These are phyloP conservation scores for Periparus ater DNA, from an alignment of 2,797 vertebrate genomes.

Conservation along the genomic window DNA sequence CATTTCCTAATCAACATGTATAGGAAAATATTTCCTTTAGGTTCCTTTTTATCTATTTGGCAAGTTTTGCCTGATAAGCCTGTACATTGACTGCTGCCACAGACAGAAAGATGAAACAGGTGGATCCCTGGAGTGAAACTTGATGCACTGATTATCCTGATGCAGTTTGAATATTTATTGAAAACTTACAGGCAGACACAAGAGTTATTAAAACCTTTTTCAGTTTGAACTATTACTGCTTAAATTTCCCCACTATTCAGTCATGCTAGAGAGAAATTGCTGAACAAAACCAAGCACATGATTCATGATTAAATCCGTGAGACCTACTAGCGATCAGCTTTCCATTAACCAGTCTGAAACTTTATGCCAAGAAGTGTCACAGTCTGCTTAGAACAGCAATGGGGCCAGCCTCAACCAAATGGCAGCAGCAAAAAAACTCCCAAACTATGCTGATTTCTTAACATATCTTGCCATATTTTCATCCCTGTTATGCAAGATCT, in stretches of 20 bases:
- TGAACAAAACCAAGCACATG: not conserved
- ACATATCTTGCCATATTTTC: not conserved
- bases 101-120: not conserved
- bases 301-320: slow-evolving; percentile 7
- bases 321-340: slow-evolving; percentile 32
- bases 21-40: not conserved
- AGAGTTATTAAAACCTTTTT: not conserved
- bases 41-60: not conserved
- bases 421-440: not conserved
- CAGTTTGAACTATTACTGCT: not conserved
- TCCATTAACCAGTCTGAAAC: slow-evolving; percentile 31
- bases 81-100: not conserved
- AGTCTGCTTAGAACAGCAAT: slow-evolving; percentile 55
- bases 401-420: not conserved
- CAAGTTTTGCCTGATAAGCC: not conserved
- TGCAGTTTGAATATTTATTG: not conserved
- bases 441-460: not conserved
- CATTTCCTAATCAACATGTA: not conserved
- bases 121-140: not conserved
- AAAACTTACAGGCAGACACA: not conserved
- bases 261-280: slow-evolving; percentile 13
- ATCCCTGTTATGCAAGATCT: not conserved
- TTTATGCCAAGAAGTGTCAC: slow-evolving; percentile 35
- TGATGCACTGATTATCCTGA: not conserved
- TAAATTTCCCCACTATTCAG: slow-evolving; percentile 5